phyloP scores from a whole-genome alignment of 2,797 vertebrate species.

The Coreius guichenoti region DNA sequence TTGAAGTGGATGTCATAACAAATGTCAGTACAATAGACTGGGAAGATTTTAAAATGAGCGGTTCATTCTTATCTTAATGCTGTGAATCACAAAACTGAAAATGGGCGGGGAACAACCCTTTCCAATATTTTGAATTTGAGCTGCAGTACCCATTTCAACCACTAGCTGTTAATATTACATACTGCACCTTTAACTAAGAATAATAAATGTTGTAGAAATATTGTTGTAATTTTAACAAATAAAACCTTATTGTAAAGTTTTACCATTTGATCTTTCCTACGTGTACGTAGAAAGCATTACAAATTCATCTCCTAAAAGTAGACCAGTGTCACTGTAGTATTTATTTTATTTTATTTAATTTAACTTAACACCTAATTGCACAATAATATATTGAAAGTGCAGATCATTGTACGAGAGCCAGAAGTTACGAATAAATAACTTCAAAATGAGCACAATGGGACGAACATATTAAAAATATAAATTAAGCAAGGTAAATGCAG shows the following conservation, averaged over 20 bases:
- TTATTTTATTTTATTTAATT: conserved; percentile 3
- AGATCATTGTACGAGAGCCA: no score
- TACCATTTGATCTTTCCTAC: background rate
- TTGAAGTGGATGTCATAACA: no score
- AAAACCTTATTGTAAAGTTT: background rate
- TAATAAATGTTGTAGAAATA: background rate
- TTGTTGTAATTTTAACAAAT: background rate
- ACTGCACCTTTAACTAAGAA: background rate
- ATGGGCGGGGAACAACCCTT: no score
- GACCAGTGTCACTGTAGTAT: background rate
- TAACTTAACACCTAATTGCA: background rate
- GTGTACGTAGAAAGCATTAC: background rate
- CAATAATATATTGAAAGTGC: conserved; percentile 16
- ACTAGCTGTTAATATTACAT: background rate
- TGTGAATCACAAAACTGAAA: no score
- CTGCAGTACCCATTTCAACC: background rate
- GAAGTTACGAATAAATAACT: conserved; percentile 6
- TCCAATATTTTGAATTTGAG: background rate
- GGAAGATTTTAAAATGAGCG: no score
- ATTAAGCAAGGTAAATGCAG: conserved; percentile 10
- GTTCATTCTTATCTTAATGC: no score
- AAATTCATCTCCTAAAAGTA: background rate
- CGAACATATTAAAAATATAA: conserved; percentile 12
- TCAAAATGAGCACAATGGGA: conserved; percentile 27
- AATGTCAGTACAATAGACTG: no score